A percentile compares a stretch with the other conserved stretches of the same genome.
Evolutionary conservation across 2,113 vertebrate genomes (phyloP).

Genomic region (Apteryx mantelli): DNA sequence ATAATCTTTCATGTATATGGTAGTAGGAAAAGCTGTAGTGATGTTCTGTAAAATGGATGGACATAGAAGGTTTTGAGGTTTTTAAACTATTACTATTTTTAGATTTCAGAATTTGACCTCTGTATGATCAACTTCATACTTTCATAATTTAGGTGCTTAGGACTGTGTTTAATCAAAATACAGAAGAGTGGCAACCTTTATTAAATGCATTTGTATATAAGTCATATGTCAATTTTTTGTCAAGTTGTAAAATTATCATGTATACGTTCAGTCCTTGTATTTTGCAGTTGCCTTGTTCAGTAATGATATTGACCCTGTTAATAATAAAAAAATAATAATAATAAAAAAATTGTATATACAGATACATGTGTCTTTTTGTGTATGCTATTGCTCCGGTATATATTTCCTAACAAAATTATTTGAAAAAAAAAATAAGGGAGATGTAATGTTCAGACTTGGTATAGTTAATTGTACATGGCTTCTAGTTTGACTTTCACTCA

Average conservation of each 20-base stretch:
- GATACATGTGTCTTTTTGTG: not conserved
- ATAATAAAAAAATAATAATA: constrained; percentile 76
- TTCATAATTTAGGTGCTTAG: constrained; percentile 68
- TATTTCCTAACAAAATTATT: not conserved
- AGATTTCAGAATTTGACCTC: constrained; percentile 69
- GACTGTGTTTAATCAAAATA: constrained; percentile 59
- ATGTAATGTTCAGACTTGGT: not conserved
- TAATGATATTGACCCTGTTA: constrained; percentile 75
- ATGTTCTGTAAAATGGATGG: constrained; percentile 53
- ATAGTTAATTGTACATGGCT: not conserved
- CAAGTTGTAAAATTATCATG: constrained; percentile 54
- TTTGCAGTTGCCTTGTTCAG: constrained; percentile 73
- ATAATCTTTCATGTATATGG: constrained; percentile 80
- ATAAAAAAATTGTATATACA: constrained; percentile 66
- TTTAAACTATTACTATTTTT: constrained; percentile 74
- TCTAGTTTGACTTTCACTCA: not conserved
- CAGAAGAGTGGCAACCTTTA: constrained; percentile 33
- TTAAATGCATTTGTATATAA: constrained; percentile 48
- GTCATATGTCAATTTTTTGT: constrained; percentile 61
- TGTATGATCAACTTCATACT: constrained; percentile 60
- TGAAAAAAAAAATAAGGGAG: not conserved
- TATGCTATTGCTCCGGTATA: rapidly evolving
- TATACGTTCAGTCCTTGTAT: constrained; percentile 68
- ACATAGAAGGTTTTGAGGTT: constrained; percentile 51
- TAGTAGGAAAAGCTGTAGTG: constrained; percentile 65